Conservation (phyloP, 1,140 invertebrate genomes). For the Pinna nobilis region DNA sequence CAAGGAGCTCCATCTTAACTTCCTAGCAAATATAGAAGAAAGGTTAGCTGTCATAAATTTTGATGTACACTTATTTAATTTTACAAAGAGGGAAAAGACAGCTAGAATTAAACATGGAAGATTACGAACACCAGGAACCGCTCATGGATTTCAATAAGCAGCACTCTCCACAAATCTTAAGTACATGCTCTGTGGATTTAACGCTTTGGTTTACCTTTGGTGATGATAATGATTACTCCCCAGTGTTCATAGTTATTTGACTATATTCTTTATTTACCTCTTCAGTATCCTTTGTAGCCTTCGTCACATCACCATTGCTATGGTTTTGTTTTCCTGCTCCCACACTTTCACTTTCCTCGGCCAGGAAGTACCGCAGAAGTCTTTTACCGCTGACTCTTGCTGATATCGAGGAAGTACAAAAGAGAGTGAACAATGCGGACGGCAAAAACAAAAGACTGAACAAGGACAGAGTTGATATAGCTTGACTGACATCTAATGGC, state of each 20-base stretch:
- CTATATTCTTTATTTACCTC: not conserved
- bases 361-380: constrained; percentile 71
- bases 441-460: constrained; percentile 96
- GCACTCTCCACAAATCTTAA: too few relatives aligned
- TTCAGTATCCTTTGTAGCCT: too few relatives aligned
- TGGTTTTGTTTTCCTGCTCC: constrained; percentile 17
- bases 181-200: too few relatives aligned
- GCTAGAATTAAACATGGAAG: too few relatives aligned
- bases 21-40: too few relatives aligned
- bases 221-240: too few relatives aligned
- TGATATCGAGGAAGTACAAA: constrained; percentile 94
- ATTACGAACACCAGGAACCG: too few relatives aligned
- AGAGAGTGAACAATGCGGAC: constrained; percentile 97
- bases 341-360: constrained; percentile 74
- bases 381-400: constrained; percentile 79
- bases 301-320: constrained; percentile 44
- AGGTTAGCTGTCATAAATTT: too few relatives aligned
- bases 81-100: too few relatives aligned
- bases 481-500: constrained; percentile 81
- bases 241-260: not conserved
- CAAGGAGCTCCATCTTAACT: too few relatives aligned
- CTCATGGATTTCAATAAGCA: too few relatives aligned
- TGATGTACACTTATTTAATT: too few relatives aligned
- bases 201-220: constrained; percentile 16
- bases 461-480: constrained; percentile 94